Conservation (phyloP, 1,140 invertebrate genomes). For the Dolichoris vasculosae region DNA sequence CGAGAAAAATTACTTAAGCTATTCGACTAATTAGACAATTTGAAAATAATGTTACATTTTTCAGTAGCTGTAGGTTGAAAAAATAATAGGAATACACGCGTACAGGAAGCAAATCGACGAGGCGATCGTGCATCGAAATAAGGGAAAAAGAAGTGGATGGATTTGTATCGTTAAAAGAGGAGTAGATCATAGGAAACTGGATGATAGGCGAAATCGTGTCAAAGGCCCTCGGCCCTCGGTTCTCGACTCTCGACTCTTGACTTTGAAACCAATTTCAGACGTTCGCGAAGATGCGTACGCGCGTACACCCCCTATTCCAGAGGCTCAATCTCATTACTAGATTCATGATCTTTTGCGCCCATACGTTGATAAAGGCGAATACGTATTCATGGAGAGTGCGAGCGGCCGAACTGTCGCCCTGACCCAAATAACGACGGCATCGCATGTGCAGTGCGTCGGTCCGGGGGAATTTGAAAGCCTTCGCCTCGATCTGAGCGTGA, state of each 20-base stretch:
- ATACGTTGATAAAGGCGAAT: slow-evolving; percentile 18
- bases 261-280: too few relatives aligned
- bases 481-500: slow-evolving; percentile 2
- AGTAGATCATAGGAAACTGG: slow-evolving; percentile 32
- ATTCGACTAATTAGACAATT: too few relatives aligned
- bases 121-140: not conserved
- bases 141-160: not conserved
- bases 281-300: not conserved
- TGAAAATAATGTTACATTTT: too few relatives aligned
- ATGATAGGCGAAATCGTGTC: slow-evolving; percentile 42
- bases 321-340: slow-evolving; percentile 41
- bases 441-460: not conserved
- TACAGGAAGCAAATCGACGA: not conserved
- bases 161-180: not conserved
- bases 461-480: slow-evolving; percentile 20
- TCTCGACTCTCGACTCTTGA: too few relatives aligned
- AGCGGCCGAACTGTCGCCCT: slow-evolving; percentile 34
- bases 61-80: too few relatives aligned
- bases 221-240: slow-evolving; percentile 45
- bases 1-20: too few relatives aligned
- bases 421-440: slow-evolving; percentile 43
- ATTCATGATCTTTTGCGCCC: slow-evolving; percentile 52
- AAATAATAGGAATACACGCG: too few relatives aligned
- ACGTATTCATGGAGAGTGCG: not conserved
- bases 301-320: not conserved